Conservation (phyloP, 2,888 invertebrate species). For the Prenolepis imparis region DNA sequence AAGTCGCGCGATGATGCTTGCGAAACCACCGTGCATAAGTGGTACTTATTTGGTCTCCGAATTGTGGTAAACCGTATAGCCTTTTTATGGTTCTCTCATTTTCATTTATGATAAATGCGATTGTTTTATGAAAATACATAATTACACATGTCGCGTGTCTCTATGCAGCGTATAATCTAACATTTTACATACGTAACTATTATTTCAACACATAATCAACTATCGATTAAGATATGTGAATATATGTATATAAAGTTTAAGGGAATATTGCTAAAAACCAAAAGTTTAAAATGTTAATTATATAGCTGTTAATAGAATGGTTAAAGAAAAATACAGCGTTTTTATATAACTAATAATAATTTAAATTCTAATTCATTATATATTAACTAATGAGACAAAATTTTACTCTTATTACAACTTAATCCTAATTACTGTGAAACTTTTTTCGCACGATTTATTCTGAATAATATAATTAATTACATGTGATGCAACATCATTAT, state of each 20-base stretch:
- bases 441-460: background rate
- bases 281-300: background rate
- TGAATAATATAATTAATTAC: background rate
- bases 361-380: background rate
- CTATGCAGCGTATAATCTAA: background rate
- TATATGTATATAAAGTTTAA: background rate
- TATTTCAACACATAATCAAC: constrained; percentile 3
- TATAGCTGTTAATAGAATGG: background rate
- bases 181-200: background rate
- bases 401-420: background rate
- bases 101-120: background rate
- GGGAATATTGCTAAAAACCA: background rate
- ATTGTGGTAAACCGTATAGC: constrained; percentile 25
- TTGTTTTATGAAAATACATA: background rate
- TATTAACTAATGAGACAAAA: background rate
- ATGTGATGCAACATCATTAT: background rate
- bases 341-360: constrained; percentile 1
- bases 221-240: background rate
- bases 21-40: constrained; percentile 58
- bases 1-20: constrained; percentile 61
- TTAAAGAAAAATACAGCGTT: background rate
- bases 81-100: background rate
- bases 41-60: constrained; percentile 65
- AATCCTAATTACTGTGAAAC: background rate
- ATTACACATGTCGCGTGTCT: background rate